Evolutionary conservation across 2,797 vertebrate genomes (phyloP).

Genomic region (Dromococcyx pavoninus): DNA sequence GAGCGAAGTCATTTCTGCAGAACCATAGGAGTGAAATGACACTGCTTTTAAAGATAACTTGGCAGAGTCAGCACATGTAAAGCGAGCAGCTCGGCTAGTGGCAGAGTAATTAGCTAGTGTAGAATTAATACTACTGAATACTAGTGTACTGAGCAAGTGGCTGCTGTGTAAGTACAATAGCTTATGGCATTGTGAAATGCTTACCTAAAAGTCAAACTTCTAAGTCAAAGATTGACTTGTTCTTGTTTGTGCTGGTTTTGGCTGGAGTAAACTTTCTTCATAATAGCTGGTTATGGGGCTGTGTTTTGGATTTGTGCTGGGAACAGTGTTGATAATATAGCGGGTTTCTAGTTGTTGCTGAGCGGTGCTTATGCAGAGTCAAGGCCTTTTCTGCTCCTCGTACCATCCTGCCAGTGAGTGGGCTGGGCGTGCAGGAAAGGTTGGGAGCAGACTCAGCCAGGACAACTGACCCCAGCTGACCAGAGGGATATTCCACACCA

Average conservation of each 20-base stretch:
- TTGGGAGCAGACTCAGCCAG: too few species aligned
- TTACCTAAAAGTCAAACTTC: not conserved
- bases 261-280: too few species aligned
- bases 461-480: too few species aligned
- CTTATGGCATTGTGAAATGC: not conserved
- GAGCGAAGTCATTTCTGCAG: not conserved
- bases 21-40: not conserved
- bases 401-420: too few species aligned
- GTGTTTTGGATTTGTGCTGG: too few species aligned
- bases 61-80: not conserved
- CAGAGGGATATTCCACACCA: too few species aligned
- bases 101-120: not conserved
- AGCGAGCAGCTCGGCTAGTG: not conserved
- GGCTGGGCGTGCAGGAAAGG: too few species aligned
- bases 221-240: not conserved
- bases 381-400: too few species aligned
- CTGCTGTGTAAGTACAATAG: not conserved
- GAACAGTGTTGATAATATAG: too few species aligned
- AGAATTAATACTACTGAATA: not conserved
- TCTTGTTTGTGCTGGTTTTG: not conserved
- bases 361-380: too few species aligned
- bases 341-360: too few species aligned
- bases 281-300: too few species aligned
- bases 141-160: not conserved
- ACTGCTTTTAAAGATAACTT: not conserved